These are phyloP conservation scores for Gambusia affinis DNA, from an alignment of 2,113 vertebrate species.

Conservation along the genomic window DNA sequence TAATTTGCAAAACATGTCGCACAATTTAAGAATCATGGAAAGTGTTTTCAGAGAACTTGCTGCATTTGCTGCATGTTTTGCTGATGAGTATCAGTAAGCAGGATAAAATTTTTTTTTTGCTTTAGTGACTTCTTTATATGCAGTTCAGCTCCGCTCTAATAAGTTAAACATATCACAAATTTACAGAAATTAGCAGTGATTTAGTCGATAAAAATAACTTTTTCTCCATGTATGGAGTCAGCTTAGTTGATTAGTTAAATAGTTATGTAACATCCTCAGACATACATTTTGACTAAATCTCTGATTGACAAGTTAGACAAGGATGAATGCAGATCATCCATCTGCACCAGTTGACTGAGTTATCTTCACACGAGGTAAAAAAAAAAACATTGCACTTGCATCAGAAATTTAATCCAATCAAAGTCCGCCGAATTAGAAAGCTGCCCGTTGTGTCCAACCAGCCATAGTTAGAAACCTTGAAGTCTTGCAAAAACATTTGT, in stretches of 20 bases:
- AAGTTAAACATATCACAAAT: not conserved
- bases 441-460: not conserved
- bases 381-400: not conserved
- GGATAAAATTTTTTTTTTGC: not conserved
- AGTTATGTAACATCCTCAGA: conserved; percentile 4
- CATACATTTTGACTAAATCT: conserved; percentile 30
- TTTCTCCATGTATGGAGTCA: not conserved
- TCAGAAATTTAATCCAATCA: conserved; percentile 17
- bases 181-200: conserved; percentile 4
- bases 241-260: not conserved
- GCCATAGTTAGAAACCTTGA: conserved; percentile 1
- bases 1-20: not conserved
- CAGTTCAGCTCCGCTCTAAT: not conserved
- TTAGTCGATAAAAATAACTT: conserved; percentile 13
- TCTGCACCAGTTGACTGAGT: conserved; percentile 51
- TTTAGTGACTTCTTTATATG: not conserved
- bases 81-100: conserved; percentile 2
- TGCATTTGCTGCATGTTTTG: not conserved
- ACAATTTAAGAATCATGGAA: conserved; percentile 1
- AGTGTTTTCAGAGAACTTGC: not conserved
- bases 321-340: conserved; percentile 47
- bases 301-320: conserved; percentile 41
- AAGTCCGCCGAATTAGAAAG: conserved; percentile 31
- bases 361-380: conserved; percentile 37
- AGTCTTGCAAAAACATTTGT: not conserved